Evolutionary conservation across 1,140 invertebrate genomes (phyloP).

Genomic region (Acyrthosiphon pisum): DNA sequence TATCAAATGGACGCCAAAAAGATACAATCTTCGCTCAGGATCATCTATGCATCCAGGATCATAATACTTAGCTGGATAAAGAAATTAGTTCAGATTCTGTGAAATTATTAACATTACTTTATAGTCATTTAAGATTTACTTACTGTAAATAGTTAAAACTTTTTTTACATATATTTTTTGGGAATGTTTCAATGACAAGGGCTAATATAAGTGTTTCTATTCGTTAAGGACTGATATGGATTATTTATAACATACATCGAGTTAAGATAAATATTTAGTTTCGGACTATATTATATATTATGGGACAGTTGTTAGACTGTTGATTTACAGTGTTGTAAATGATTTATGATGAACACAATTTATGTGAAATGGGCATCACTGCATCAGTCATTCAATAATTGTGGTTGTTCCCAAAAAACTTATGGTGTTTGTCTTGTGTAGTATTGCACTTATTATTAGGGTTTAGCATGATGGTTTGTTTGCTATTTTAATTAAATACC

Average conservation of each 20-base stretch:
- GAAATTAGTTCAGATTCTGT: neutral
- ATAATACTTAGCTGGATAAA: neutral
- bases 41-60: slow-evolving; percentile 34
- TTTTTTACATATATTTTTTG: slow-evolving; percentile 31
- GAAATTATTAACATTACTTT: slow-evolving; percentile 44
- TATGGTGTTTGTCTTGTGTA: neutral
- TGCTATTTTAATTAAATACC: neutral
- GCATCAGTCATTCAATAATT: neutral
- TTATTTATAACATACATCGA: neutral
- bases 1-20: slow-evolving; percentile 79
- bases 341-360: slow-evolving; percentile 26
- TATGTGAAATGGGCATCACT: too few species aligned
- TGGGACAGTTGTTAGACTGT: neutral
- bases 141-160: slow-evolving; percentile 53
- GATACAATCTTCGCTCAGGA: slow-evolving; percentile 53
- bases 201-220: neutral
- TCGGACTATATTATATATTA: slow-evolving; percentile 6
- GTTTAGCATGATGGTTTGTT: neutral
- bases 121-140: slow-evolving; percentile 54
- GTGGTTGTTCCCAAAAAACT: neutral
- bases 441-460: slow-evolving; percentile 26
- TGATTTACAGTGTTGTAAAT: neutral
- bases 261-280: neutral
- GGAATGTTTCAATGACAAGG: slow-evolving; percentile 52
- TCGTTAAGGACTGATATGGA: neutral